A percentile compares a stretch with the other conserved stretches of the same genome.
Evolutionary conservation across 2,113 vertebrate genomes (phyloP).

Genomic region (Perognathus longimembris): DNA sequence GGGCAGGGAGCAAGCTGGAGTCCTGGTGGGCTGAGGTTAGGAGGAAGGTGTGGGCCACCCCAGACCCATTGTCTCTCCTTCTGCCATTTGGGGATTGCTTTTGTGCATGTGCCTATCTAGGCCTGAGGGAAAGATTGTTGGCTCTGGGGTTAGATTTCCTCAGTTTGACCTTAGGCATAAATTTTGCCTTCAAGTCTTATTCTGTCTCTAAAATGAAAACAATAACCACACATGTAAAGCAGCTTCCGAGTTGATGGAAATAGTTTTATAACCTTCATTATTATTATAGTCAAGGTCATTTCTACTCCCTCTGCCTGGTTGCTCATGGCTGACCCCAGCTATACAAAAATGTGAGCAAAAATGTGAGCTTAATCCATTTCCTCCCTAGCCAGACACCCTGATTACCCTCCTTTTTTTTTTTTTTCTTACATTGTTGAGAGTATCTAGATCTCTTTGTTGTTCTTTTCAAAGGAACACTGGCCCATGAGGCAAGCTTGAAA

Average conservation of each 20-base stretch:
- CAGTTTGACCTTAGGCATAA: neutral
- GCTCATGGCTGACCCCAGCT: neutral
- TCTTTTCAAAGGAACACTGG: neutral
- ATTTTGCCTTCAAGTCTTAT: neutral
- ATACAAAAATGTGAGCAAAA: neutral
- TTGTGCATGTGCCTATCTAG: neutral
- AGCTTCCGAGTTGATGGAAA: neutral
- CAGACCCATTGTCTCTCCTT: neutral
- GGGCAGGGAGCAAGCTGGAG: neutral
- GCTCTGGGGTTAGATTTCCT: neutral
- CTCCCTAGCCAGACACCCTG: accelerated
- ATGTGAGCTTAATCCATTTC: neutral
- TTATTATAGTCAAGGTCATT: no score
- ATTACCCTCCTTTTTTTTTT: no score
- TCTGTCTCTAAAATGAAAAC: neutral
- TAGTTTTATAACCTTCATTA: neutral
- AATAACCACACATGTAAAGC: neutral
- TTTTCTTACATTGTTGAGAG: neutral
- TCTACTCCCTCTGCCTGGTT: accelerated
- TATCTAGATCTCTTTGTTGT: neutral
- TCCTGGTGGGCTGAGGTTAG: neutral
- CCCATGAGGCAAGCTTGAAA: neutral
- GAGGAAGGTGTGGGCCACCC: neutral
- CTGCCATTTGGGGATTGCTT: neutral
- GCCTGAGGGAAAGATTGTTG: neutral